Conservation (phyloP, 2,888 invertebrate species). For the Temnothorax rugatulus region DNA sequence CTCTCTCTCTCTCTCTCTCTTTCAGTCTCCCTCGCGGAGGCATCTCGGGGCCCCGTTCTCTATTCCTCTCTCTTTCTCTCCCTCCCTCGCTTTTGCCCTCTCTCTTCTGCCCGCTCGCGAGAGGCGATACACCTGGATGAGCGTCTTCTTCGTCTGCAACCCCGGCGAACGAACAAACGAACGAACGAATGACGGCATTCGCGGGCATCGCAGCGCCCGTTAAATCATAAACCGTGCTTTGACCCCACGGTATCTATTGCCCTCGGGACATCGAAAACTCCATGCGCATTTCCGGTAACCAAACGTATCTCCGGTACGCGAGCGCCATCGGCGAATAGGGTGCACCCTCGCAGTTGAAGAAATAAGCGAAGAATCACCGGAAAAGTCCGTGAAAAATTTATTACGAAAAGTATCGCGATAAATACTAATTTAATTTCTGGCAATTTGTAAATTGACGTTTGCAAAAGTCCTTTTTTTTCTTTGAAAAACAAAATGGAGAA, state of each 20-base stretch:
- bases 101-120: conserved; percentile 39
- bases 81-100: conserved; percentile 35
- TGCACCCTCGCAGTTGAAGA: neutral
- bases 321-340: neutral
- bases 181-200: neutral
- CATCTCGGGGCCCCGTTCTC: conserved; percentile 13
- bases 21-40: conserved; percentile 13
- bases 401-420: neutral
- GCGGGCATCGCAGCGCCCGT: conserved; percentile 58
- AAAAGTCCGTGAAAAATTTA: neutral
- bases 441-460: neutral
- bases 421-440: neutral
- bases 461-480: neutral
- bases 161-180: neutral
- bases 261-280: neutral
- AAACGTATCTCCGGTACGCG: too few species aligned
- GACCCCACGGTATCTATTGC: conserved; percentile 56
- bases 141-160: conserved; percentile 34
- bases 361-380: neutral
- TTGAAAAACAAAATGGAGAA: neutral
- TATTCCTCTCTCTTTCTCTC: conserved; percentile 53
- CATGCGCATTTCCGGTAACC: conserved; percentile 11
- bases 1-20: conserved; percentile 44
- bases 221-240: conserved; percentile 77
- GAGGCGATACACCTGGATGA: conserved; percentile 62